phyloP scores from a whole-genome alignment of 2,888 invertebrate genomes.

The Sericinus montela region DNA sequence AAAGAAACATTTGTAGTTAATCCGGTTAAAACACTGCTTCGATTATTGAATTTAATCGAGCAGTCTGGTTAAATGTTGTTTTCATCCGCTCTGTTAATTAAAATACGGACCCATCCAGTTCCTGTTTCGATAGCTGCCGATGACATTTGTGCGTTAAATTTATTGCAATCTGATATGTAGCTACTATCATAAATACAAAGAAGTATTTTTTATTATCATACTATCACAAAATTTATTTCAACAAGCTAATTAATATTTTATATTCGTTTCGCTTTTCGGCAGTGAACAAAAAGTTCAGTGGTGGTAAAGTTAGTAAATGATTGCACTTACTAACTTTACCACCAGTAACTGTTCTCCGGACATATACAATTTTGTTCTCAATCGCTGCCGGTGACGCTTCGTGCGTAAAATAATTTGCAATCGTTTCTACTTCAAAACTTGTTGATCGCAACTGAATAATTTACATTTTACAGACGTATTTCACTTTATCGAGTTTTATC shows the following conservation, averaged over 20 bases:
- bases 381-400: slow-evolving; percentile 1
- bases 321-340: too few species aligned
- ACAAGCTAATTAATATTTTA: too few species aligned
- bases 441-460: slow-evolving; percentile 1
- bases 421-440: neutral
- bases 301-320: too few species aligned
- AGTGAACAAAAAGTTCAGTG: too few species aligned
- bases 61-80: slow-evolving; percentile 4
- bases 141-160: slow-evolving; percentile 5
- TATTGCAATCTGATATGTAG: neutral
- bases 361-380: slow-evolving; percentile 11
- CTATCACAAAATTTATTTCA: too few species aligned
- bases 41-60: slow-evolving; percentile 4
- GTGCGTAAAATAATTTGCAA: slow-evolving; percentile 1
- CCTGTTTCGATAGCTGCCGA: slow-evolving; percentile 4
- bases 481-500: too few species aligned
- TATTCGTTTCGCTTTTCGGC: too few species aligned
- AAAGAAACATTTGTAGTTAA: neutral
- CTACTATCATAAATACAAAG: too few species aligned
- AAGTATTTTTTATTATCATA: neutral
- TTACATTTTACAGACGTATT: neutral
- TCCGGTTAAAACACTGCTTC: neutral
- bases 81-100: slow-evolving; percentile 4
- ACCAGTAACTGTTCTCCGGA: too few species aligned
- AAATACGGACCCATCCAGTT: slow-evolving; percentile 8